Percentiles rank a stretch among this genome's conserved stretches.
Evolutionary conservation across 2,888 invertebrate genomes (phyloP).

Genomic region (Escarpia spicata): DNA sequence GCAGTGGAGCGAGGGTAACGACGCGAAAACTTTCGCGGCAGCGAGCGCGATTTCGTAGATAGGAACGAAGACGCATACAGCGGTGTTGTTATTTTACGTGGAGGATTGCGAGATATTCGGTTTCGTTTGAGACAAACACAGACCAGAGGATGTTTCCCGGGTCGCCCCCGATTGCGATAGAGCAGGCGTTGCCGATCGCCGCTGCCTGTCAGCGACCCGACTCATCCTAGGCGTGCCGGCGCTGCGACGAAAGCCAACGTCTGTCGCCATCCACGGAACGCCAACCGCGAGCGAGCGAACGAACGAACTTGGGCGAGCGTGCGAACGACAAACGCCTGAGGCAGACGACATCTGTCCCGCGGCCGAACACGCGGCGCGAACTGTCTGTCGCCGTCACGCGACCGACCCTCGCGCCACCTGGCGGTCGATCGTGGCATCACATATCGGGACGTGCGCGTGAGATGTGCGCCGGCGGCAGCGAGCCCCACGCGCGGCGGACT

Average conservation of each 20-base stretch:
- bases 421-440: background rate
- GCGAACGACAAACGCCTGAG: background rate
- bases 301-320: background rate
- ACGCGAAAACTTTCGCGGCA: background rate
- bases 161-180: background rate
- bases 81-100: background rate
- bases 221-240: background rate
- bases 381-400: conserved; percentile 16
- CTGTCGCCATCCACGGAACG: background rate
- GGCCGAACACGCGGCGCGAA: background rate
- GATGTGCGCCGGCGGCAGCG: conserved; percentile 3
- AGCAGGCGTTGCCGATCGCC: background rate
- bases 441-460: conserved; percentile 9
- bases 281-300: background rate
- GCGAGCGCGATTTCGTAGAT: background rate
- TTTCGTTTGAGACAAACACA: background rate
- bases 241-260: background rate
- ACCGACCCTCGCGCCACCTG: background rate
- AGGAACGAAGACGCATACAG: background rate
- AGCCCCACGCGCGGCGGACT: background rate
- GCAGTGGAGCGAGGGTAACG: background rate
- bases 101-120: background rate
- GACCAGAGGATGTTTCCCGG: background rate
- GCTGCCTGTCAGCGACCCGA: background rate
- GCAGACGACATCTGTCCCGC: conserved; percentile 16